Conservation (phyloP, 2,888 invertebrate species). For the Horisme vitalbata region DNA sequence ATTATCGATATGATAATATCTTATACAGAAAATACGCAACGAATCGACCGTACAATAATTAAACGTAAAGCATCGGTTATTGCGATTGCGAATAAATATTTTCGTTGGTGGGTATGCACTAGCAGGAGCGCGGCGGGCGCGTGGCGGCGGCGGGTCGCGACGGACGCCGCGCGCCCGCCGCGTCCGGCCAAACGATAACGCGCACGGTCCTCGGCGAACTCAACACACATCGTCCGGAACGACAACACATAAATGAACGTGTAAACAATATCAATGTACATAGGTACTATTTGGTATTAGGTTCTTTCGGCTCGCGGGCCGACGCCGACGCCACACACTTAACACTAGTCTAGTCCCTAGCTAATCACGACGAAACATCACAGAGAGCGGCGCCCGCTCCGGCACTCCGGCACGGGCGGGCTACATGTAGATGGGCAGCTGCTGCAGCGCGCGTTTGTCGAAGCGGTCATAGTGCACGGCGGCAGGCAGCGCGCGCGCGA, state of each 20-base stretch:
- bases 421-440: constrained; percentile 81
- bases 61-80: constrained; percentile 73
- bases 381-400: constrained; percentile 58
- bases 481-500: constrained; percentile 66
- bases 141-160: constrained; percentile 23
- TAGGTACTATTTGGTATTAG: constrained; percentile 77
- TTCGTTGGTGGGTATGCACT: constrained; percentile 65
- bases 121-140: constrained; percentile 20
- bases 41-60: constrained; percentile 75
- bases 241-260: constrained; percentile 73
- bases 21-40: constrained; percentile 77
- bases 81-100: constrained; percentile 75
- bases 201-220: constrained; percentile 38
- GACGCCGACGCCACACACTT: constrained; percentile 49
- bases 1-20: constrained; percentile 80
- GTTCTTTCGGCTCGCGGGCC: constrained; percentile 50
- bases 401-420: constrained; percentile 42
- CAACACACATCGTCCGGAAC: constrained; percentile 58
- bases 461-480: constrained; percentile 72
- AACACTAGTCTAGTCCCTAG: constrained; percentile 50
- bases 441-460: constrained; percentile 78
- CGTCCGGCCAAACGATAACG: constrained; percentile 35
- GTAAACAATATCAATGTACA: constrained; percentile 74
- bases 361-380: constrained; percentile 74
- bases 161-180: constrained; percentile 34